Base-by-base conservation (phyloP, 2,888 invertebrate species). In the Melikaiella ostensackeni region DNA sequence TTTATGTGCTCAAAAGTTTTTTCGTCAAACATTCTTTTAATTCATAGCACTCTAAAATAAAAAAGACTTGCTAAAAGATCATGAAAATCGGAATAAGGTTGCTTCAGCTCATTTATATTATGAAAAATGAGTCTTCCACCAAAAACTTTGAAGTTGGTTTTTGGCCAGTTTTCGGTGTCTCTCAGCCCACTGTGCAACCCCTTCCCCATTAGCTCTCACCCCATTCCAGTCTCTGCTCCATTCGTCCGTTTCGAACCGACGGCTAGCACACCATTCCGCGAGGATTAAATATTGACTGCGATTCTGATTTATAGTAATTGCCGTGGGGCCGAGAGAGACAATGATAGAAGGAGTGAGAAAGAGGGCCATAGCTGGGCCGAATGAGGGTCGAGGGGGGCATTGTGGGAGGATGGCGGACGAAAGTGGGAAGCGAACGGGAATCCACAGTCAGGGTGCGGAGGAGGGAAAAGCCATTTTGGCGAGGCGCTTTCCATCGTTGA, bases 271-370 rank as follows among this genome's bases (percentile, higher is more conserved):
- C 89, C 86, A 87, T 90, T 89, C 87, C 88, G 85, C 87, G 88
- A 87, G 90, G 90, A 90, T 90, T 90, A 90, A 90, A 90, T 90
- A 90, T 90, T 88, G 90, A 90, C 90, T 89, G 88, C 89, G 88
- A 90, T 90, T 89, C 88, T 90, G 90, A 90, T 90, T 90, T 90
- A 90, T 90, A 90, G 90, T 89, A 90, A 90, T 90, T 90, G 90
- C 88, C 85, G 86, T 84, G 85, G 86, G 86, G 87, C 78, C 81
- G 80, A 83, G 83, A 86, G 83, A 82, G 84, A 83, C 84, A 84
- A 77, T 79, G 82, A 83, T 83, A 80, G 85, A 75, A 78, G 79
- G 83, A 46, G 83, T 74, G 81, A 80, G 77, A 80, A 78, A 77
- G 78, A 73, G 74, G 76, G 61, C 46, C 42, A 70, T 55, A 33